Conservation (phyloP, 2,888 invertebrate genomes). For the Willowsia nigromaculata region DNA sequence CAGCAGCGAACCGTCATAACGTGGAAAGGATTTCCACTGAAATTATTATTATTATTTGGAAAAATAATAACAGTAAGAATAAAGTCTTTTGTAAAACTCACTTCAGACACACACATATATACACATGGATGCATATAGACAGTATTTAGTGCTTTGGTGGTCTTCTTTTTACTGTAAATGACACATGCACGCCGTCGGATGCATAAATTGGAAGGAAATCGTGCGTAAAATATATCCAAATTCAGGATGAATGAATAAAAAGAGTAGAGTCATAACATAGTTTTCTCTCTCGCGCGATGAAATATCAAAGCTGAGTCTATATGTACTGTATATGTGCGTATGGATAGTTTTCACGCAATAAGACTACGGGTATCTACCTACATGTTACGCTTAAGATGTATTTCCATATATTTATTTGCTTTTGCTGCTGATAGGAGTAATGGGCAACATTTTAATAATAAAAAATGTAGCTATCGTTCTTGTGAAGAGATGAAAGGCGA, state of each 20-base stretch:
- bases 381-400: background rate
- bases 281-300: background rate
- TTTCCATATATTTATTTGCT: background rate
- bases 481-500: background rate
- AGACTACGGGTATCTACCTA: background rate
- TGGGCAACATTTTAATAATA: background rate
- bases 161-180: conserved; percentile 75
- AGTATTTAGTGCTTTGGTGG: background rate
- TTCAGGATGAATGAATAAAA: conserved; percentile 50
- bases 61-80: background rate
- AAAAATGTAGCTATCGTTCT: background rate
- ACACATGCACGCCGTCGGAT: conserved; percentile 77
- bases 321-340: background rate
- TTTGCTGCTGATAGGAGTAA: background rate
- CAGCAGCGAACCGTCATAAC: background rate
- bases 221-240: conserved; percentile 76
- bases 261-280: background rate
- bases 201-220: conserved; percentile 78
- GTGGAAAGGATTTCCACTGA: background rate
- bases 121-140: background rate
- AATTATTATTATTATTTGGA: conserved; percentile 3
- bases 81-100: conserved; percentile 6
- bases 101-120: background rate
- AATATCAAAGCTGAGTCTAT: background rate
- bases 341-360: background rate